Percentiles rank a stretch among this genome's conserved stretches.
These are phyloP conservation scores for Clarias batrachus DNA, from an alignment of 2,113 vertebrate genomes.

Conservation along the genomic window DNA sequence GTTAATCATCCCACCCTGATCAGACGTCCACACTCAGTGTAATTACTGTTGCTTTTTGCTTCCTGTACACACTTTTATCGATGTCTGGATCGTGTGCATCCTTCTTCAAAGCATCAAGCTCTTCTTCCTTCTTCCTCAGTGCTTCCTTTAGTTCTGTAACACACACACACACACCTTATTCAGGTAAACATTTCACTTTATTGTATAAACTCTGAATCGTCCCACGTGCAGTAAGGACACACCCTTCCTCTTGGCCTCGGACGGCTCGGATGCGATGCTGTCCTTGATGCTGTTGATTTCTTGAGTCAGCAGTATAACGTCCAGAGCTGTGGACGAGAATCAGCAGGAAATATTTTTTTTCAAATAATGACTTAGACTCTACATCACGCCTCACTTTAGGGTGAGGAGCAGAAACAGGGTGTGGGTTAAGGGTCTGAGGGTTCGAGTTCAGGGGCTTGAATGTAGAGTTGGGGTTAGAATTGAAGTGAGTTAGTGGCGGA, in stretches of 20 bases:
- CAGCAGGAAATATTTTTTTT: not conserved
- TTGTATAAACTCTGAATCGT: not conserved
- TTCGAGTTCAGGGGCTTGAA: not conserved
- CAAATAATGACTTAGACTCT: too few relatives aligned
- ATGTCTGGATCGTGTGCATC: not conserved
- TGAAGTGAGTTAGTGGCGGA: not conserved
- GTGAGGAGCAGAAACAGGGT: not conserved
- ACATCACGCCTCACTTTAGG: not conserved
- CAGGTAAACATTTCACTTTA: not conserved
- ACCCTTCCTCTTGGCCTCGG: not conserved
- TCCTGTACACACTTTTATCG: not conserved
- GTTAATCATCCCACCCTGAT: not conserved
- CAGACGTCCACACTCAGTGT: not conserved
- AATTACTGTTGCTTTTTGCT: not conserved
- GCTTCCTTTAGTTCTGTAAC: not conserved
- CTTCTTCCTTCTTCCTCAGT: not conserved
- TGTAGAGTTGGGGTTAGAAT: too few relatives aligned
- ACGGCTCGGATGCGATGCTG: not conserved
- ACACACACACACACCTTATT: not conserved
- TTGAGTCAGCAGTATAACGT: not conserved
- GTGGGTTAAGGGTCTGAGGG: not conserved
- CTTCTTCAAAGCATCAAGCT: not conserved
- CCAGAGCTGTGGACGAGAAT: conserved; percentile 7
- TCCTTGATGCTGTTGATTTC: not conserved
- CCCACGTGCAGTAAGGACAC: not conserved